phyloP scores from a whole-genome alignment of 2,797 vertebrate genomes.

The Pachyuromys duprasi region DNA sequence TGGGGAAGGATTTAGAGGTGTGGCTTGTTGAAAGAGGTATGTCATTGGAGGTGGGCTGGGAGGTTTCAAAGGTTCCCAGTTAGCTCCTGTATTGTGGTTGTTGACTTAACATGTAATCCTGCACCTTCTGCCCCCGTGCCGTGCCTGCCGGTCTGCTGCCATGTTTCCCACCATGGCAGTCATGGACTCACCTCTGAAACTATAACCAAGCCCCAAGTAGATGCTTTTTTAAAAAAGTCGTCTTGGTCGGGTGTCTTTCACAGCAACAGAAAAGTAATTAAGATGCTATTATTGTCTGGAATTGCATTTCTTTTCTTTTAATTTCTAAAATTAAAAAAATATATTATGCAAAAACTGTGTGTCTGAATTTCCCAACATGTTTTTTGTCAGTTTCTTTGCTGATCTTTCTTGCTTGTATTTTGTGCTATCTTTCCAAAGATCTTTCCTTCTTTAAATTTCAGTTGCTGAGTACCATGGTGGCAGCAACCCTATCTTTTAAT shows the following conservation, averaged over 20 bases:
- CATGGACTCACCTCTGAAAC: background rate
- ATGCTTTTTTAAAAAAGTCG: background rate
- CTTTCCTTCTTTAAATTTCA: slow-evolving; percentile 13
- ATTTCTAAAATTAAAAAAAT: background rate
- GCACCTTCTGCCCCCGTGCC: background rate
- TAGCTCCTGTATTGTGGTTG: background rate
- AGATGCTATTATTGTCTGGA: background rate
- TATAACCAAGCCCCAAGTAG: background rate
- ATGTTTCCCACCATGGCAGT: background rate
- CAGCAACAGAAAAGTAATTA: background rate
- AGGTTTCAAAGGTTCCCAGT: background rate
- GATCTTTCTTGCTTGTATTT: background rate
- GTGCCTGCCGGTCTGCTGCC: background rate
- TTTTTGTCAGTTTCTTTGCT: background rate
- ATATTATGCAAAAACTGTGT: background rate
- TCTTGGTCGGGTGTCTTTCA: background rate
- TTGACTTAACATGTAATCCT: background rate
- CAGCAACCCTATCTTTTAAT: background rate
- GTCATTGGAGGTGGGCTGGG: background rate
- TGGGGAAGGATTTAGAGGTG: background rate
- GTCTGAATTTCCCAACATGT: background rate
- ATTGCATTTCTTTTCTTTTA: background rate
- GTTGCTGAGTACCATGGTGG: background rate
- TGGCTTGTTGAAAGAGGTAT: background rate
- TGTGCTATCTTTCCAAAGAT: background rate